Evolutionary conservation across 2,797 vertebrate species (phyloP), one percentile per base, ranked within the genome.

Genomic region (Mormyrops attenuatus): DNA sequence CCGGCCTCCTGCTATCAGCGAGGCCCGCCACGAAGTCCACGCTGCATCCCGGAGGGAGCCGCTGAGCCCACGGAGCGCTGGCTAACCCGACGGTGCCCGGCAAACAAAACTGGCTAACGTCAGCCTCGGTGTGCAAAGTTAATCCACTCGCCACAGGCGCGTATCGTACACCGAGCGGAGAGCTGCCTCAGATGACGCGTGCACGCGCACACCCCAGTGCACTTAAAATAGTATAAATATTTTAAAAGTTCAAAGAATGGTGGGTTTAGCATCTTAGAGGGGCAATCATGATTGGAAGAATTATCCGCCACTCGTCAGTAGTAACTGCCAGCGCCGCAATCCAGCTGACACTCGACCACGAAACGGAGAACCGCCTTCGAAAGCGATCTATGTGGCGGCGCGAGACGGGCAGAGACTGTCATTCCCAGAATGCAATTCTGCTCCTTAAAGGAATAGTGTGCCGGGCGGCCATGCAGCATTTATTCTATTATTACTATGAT

Each of bases 371-470:
- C 80, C 53, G 60, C 63, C 88, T 88, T 57, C 44, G 63, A 89
- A 89, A 86, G 86, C 63, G 57, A 85, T 89, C 38, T 60, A 89
- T 90, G 88, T 89, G 89, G 90, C 89, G 50, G 87, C 52, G 89
- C 52, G 84, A 87, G 34, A 41, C 34, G 52, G 34, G 2, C 11
- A 41, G 91, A 92, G 91, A 95, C 94, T 95, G 92, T 93, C 93
- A 92, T 53, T 95, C 94, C 95, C 95, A 95, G 49, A 92, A 93
- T 94, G 94, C 95, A 95, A n/a, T 0, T 94, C 95, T 94, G 4
- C n/a, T 44, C 17, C 55, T 13, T 88, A 89, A 66, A 89, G 8
- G 13, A 15, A 89, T 50, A 52, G 52, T 30, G 77, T 30, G 13
- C 30, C 11, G 85, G n/a, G 11, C 6, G 77, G 20, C 11, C 44